Evolutionary conservation across 2,113 vertebrate species (phyloP), one percentile per base, ranked within the genome.

Genomic region (Actenoides hombroni): DNA sequence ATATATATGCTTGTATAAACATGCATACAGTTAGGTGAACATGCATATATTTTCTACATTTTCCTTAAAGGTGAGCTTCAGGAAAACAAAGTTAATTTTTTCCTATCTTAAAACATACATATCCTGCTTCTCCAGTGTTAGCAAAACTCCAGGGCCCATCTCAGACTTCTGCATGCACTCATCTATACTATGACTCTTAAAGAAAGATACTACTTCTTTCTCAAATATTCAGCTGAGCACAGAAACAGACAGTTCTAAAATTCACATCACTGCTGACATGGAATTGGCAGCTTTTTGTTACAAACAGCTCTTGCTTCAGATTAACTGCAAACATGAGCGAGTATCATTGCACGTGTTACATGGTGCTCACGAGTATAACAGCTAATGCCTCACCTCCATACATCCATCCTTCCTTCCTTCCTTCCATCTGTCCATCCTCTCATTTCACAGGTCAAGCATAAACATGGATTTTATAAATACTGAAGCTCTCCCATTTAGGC

Each of bases 1-100:
- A 90, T 44, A 83, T 3, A 74, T 23, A 56, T 14, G 35, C 91
- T 69, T 94, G 94, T 75, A 94, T 79, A 96, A 95, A 94, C 91
- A 94, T 2, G 65, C 74, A 79, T 26, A 46, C 23, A 70, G 71
- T 67, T 31, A 78, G 64, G 29, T 25, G 65, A 94, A 81, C 53
- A 44, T 11, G 21, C 16, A n/a, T 16, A 7, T 51, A 46, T 90
- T 65, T 94, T 85, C 49, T 68, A 39, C 15, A 78, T 7, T 63
- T 69, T 83, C 70, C 74, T 74, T 65, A 63, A 67, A 86, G 69
- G 35, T 44, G 48, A 88, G 53, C 68, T 92, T 92, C 85, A 46
- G 48, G 76, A 28, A 92, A 83, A 61, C 23, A 82, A 71, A 93
- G 26, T n/a, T 56, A 93, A 84, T 39, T 70, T 65, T 65, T 33